Base-by-base conservation (phyloP, 2,113 vertebrate species). In the Mormyrus lacerda region DNA sequence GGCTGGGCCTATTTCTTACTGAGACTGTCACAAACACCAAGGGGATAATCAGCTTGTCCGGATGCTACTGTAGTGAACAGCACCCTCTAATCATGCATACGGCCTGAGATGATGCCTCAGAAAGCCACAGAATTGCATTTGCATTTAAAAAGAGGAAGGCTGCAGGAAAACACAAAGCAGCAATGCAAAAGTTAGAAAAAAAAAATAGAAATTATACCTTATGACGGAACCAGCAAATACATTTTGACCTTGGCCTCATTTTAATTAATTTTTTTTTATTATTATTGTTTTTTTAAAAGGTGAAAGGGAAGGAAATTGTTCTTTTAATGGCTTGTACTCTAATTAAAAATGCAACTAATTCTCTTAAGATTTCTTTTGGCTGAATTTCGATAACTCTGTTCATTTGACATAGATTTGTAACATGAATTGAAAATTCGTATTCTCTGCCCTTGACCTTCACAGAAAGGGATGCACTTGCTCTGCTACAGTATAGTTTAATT, bases 1-100 rank as follows among this genome's bases (percentile, higher is more conserved):
- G 89, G 85, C 92, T 90, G 94, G 93, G 61, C 92, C 94, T 93
- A 92, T 95, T 94, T 92, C 90, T 91, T 91, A 44, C 90, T 94
- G 89, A 92, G 93, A 94, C 94, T 95, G 91, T 90, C 88, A 89
- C 91, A 93, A 93, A 90, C 92, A 92, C 90, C 92, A 89, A 92
- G 58, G 15, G 92, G 91, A 95, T 94, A 94, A 96, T 96, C 93
- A 93, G 90, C 91, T 93, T 95, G 95, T 94, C 95, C 94, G 93
- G 90, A 92, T 85, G 53, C 88, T 91, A 86, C 90, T 0, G 0
- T 91, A 91, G 92, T 92, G 92, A 95, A 94, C 94, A 91, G 91
- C 92, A 93, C 93, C 91, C 93, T 90, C 91, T 92, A 94, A 95
- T 93, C 92, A 91, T 55, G 91, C 91, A 87, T 88, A 86, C 90